phyloP scores from a whole-genome alignment of 2,888 invertebrate species.

The Apocheima hispidaria region DNA sequence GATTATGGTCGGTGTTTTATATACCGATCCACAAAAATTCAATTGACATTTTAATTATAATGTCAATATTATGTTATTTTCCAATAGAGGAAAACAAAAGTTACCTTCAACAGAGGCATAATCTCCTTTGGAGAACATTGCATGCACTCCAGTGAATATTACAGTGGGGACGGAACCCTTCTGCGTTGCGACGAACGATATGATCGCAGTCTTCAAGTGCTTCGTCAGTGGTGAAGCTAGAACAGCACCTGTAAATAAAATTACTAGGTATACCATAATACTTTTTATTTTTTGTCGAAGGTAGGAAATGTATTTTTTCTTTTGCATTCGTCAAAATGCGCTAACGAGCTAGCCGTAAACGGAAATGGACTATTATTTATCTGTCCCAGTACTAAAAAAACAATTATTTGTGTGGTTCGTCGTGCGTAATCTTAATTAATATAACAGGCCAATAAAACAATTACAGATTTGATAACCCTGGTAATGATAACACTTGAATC shows the following conservation, averaged over 20 bases:
- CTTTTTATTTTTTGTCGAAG: too few relatives aligned
- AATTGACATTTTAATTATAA: too few relatives aligned
- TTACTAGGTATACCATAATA: background rate
- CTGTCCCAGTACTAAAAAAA: too few relatives aligned
- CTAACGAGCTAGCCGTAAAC: too few relatives aligned
- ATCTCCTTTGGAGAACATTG: slow-evolving; percentile 54
- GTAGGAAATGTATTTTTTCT: too few relatives aligned
- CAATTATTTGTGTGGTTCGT: background rate
- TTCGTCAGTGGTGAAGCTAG: slow-evolving; percentile 51
- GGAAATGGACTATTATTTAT: too few relatives aligned
- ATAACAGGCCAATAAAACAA: background rate
- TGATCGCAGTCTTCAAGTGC: slow-evolving; percentile 41
- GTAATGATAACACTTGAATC: background rate
- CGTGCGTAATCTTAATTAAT: background rate
- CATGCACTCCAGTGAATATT: slow-evolving; percentile 53
- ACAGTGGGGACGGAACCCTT: slow-evolving; percentile 26
- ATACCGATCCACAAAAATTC: too few relatives aligned
- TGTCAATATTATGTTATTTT: too few relatives aligned
- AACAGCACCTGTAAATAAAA: slow-evolving; percentile 45
- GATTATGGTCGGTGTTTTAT: too few relatives aligned
- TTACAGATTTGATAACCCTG: background rate
- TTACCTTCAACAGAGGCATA: slow-evolving; percentile 55
- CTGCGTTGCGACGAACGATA: slow-evolving; percentile 19
- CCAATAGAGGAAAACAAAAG: background rate
- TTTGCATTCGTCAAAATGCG: too few relatives aligned